Evolutionary conservation across 2,797 vertebrate species (phyloP).

Genomic region (Botia almorhae): DNA sequence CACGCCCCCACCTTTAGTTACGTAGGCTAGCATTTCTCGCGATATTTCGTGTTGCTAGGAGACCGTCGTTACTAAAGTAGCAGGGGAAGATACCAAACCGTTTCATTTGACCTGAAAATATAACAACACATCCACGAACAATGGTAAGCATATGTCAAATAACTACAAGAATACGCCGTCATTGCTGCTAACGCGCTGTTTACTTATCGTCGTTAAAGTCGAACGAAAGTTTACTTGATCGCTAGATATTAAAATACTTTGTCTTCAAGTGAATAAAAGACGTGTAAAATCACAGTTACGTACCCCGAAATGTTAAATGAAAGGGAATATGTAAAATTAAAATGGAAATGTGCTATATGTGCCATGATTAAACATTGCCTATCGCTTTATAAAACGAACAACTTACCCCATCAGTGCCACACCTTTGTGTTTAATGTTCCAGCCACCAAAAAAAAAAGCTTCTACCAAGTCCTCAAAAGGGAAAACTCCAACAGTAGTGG

Average conservation of each 20-base stretch:
- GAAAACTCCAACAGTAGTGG: conserved; percentile 67
- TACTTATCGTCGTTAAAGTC: background rate
- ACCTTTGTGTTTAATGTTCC: conserved; percentile 20
- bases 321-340: too few relatives aligned
- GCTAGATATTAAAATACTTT: too few relatives aligned
- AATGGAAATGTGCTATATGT: too few relatives aligned
- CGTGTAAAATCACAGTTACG: too few relatives aligned
- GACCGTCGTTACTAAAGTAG: background rate
- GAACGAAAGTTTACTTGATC: background rate
- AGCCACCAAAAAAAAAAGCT: conserved; percentile 81
- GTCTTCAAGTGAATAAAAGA: too few relatives aligned
- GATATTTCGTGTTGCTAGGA: conserved; percentile 27
- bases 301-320: too few relatives aligned
- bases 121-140: background rate
- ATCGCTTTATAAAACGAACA: background rate
- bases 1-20: too few relatives aligned
- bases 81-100: background rate
- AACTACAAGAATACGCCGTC: background rate
- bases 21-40: background rate
- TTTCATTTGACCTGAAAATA: background rate
- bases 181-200: background rate
- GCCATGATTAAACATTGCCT: too few relatives aligned
- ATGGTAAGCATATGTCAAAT: conserved; percentile 14
- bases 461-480: conserved; percentile 66
- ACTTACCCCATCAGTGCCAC: background rate